Conservation (phyloP, 2,888 invertebrate species). For the Chrysomela aeneicollis region DNA sequence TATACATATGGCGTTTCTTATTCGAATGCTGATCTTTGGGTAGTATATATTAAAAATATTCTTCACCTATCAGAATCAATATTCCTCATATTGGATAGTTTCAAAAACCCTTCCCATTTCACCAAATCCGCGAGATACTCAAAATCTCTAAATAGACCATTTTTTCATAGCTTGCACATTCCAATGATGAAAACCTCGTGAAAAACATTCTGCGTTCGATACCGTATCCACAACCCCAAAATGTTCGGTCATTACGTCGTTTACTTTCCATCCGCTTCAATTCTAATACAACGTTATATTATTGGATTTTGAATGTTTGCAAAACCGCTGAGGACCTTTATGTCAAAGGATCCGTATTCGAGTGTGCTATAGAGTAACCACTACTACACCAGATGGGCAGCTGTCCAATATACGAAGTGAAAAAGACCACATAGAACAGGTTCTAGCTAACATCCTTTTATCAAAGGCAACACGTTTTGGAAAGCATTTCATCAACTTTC, state of each 20-base stretch:
- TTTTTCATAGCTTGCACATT: too few species aligned
- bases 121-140: too few species aligned
- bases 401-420: background rate
- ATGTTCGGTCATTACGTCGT: background rate
- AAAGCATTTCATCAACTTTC: background rate
- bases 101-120: too few species aligned
- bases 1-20: too few species aligned
- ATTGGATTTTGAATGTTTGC: slow-evolving; percentile 12
- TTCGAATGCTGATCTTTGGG: too few species aligned
- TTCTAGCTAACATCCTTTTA: background rate
- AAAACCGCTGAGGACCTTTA: slow-evolving; percentile 1
- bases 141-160: too few species aligned
- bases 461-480: background rate
- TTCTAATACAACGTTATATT: background rate
- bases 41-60: too few species aligned
- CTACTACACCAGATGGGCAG: background rate
- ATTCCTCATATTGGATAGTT: too few species aligned
- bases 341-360: slow-evolving; percentile 9
- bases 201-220: background rate
- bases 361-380: background rate
- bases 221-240: background rate
- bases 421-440: background rate
- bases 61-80: too few species aligned
- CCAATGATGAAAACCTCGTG: too few species aligned
- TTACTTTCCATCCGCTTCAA: background rate